A percentile compares a stretch with the other conserved stretches of the same genome.
Evolutionary conservation across 1,140 invertebrate species (phyloP).

Genomic region (Sarcophaga peregrina): DNA sequence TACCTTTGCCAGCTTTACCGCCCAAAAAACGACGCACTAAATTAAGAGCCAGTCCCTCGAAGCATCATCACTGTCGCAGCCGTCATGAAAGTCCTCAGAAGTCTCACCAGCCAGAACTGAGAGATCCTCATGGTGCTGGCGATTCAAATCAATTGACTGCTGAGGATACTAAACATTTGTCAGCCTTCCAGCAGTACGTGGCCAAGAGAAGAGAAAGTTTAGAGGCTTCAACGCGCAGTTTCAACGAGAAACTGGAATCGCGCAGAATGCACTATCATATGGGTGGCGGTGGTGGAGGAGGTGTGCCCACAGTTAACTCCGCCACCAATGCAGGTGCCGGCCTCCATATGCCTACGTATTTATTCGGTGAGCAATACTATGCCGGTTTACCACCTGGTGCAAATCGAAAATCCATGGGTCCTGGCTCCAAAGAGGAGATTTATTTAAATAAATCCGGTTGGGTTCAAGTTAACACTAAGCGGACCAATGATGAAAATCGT

Average conservation of each 20-base stretch:
- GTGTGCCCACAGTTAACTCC: not conserved
- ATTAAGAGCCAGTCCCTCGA: constrained; percentile 54
- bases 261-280: constrained; percentile 64
- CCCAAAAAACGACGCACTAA: constrained; percentile 58
- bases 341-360: constrained; percentile 56
- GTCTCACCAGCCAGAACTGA: constrained; percentile 24
- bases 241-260: constrained; percentile 65
- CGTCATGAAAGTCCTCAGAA: constrained; percentile 44
- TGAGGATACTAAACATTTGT: constrained; percentile 49
- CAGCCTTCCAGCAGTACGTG: constrained; percentile 62
- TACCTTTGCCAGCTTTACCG: constrained; percentile 61
- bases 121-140: constrained; percentile 21
- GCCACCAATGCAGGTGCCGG: constrained; percentile 6
- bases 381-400: constrained; percentile 39
- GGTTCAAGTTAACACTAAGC: constrained; percentile 63
- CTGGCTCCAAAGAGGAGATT: constrained; percentile 59
- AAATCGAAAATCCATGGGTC: constrained; percentile 50
- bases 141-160: not conserved
- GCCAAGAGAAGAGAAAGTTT: constrained; percentile 63
- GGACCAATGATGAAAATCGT: constrained; percentile 49
- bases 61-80: constrained; percentile 50
- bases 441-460: constrained; percentile 65
- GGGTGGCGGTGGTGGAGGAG: constrained; percentile 44
- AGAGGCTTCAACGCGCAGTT: constrained; percentile 61
- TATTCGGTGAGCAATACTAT: constrained; percentile 62